A percentile compares a stretch with the other conserved stretches of the same genome.
These are phyloP conservation scores for Cyphomyrmex costatus DNA, from an alignment of 1,140 invertebrate genomes.

Conservation along the genomic window DNA sequence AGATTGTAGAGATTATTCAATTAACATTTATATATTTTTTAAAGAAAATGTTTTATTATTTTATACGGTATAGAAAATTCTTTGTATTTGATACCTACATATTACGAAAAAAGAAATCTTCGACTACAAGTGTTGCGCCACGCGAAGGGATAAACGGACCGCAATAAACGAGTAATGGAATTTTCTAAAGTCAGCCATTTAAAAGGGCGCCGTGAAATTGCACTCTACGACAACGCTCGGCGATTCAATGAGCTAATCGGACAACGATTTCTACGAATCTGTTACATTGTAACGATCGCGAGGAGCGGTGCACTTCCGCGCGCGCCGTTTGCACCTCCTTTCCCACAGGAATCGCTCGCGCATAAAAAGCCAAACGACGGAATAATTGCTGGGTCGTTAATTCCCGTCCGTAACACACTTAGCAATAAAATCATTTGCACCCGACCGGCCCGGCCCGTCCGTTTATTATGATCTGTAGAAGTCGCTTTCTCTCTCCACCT, in stretches of 20 bases:
- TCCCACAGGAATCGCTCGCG: slow-evolving; percentile 73
- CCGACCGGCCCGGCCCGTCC: slow-evolving; percentile 34
- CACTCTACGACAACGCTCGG: not conserved
- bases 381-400: slow-evolving; percentile 73
- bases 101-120: not conserved
- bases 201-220: slow-evolving; percentile 13
- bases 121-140: not conserved
- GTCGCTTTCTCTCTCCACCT: slow-evolving; percentile 71
- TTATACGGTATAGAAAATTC: not conserved
- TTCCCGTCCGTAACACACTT: slow-evolving; percentile 60
- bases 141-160: not conserved
- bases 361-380: slow-evolving; percentile 68
- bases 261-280: slow-evolving; percentile 52
- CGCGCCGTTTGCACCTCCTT: slow-evolving; percentile 41
- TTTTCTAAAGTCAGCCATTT: slow-evolving; percentile 29
- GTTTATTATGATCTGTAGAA: slow-evolving; percentile 72
- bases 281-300: slow-evolving; percentile 63
- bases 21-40: not conserved
- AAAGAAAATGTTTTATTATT: not conserved
- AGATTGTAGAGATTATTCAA: not conserved
- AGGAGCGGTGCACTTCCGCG: slow-evolving; percentile 59
- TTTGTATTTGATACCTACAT: not conserved
- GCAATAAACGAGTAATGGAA: slow-evolving; percentile 1
- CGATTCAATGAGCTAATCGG: slow-evolving; percentile 13
- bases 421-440: slow-evolving; percentile 79